Base-by-base conservation (phyloP, 1,140 invertebrate genomes). In the Drosophila takahashii region DNA sequence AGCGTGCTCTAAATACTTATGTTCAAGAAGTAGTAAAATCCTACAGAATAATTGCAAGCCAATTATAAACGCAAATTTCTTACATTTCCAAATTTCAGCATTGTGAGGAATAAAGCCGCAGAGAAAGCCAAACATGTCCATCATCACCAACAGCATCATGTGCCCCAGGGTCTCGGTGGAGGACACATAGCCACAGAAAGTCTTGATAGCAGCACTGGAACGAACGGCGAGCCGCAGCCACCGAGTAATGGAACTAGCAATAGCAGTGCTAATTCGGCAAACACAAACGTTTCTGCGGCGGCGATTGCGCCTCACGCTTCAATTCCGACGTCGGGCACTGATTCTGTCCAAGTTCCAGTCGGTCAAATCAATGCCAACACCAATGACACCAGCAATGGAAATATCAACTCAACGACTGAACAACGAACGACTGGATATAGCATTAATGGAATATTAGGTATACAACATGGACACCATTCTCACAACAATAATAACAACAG, bases 381-480 rank as follows among this genome's bases (percentile, higher is more conserved):
- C 10, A 83, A 72, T 81, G 70, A 47, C 27, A 58, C 32, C 32
- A 53, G 44, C 11, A 80, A 73, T 48, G 45, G 34, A 18, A 91
- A 53, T 42, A 15, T 79, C 7, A 54, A 15, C 13, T 34, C 70
- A 90, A 90, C 47, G 93, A 60, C 66, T 32, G 85, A 90, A 26
- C 85, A 94, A 56, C 93, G 94, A 77, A 93, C 95, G 2, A 94
- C 95, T 74, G 81, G 81, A 34, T 98, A 98, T 93, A 98, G 97
- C 93, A 98, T 98, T 93, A 98, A 98, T 92, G 97, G 98, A n/a
- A 98, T 98, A 92, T 94, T 98, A 18, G 97, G 97, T 16, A 97
- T 98, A 77, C 95, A 96, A 70, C 95, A 96, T 92, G 59, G 54
- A 6, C 84, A 87, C 47, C 84, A 78, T 52, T 77, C 85, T 18